Base-by-base conservation (phyloP, 2,888 invertebrate species). In the Lepidocyrtinus sp. region DNA sequence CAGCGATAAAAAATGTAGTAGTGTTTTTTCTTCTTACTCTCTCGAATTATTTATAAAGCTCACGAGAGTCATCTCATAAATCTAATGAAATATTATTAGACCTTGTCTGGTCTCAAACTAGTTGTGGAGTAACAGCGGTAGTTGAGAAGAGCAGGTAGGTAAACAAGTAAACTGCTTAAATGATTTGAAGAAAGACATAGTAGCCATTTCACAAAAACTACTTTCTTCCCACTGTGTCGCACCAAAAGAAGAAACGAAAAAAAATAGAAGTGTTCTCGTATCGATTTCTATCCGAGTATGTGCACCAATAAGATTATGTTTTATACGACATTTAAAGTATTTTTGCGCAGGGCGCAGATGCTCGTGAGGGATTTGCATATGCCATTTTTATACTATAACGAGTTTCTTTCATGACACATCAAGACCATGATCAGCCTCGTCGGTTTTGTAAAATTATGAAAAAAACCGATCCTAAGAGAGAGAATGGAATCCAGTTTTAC, bases 401-500 rank as follows among this genome's bases (percentile, higher is more conserved):
- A 50, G 50, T 50, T 50, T 50, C n/a, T 36, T 12, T 50, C 50
- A 50, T 50, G 50, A 50, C 50, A 50, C 50, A 50, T 50, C n/a
- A 50, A 50, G n/a, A n/a, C n/a, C n/a, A n/a, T n/a, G n/a, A n/a
- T n/a, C n/a, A n/a, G n/a, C n/a, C n/a, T n/a, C n/a, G n/a, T n/a
- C n/a, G n/a, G n/a, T n/a, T n/a, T n/a, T n/a, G n/a, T n/a, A n/a
- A n/a, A n/a, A n/a, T n/a, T n/a, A 50, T 1, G 15, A 50, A 50
- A 50, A 50, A 1, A 12, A 50, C 12, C 50, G 50, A 50, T 50
- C 50, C 1, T 50, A 50, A 12, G 36, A 36, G 12, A 5, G 36
- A 71, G 61, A 80, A 80, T 75, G 74, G 80, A 80, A 80, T 80
- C 80, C 80, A 70, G 80, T 80, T 75, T 80, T 70, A 65, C 80